Evolutionary conservation across 2,797 vertebrate genomes (phyloP).

Genomic region (Protosalanx chinensis): DNA sequence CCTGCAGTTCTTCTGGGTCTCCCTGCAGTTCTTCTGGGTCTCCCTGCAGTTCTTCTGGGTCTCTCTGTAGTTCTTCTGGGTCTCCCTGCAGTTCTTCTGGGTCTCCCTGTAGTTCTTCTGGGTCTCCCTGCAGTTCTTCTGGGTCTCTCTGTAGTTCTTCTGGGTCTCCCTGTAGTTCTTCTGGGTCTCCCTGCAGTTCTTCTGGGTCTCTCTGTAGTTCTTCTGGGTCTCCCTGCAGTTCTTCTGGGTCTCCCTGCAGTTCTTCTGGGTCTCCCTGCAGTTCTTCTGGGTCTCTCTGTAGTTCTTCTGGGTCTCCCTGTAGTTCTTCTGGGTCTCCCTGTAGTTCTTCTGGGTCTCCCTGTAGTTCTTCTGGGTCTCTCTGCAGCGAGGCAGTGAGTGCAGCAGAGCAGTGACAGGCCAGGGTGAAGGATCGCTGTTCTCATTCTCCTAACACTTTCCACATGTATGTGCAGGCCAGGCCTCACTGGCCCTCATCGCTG

Average conservation of each 20-base stretch:
- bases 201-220: background rate
- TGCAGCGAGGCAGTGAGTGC: background rate
- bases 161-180: background rate
- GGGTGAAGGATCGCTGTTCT: slow-evolving; percentile 1
- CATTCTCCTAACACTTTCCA: slow-evolving; percentile 5
- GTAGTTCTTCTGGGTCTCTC: background rate
- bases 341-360: no score
- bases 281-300: background rate
- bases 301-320: background rate
- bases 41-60: background rate
- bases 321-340: no score
- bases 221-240: background rate
- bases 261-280: no score
- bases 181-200: background rate
- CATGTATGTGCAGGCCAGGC: background rate
- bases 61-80: no score
- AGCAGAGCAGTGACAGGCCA: background rate
- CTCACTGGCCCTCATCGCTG: background rate
- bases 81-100: background rate
- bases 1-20: no score
- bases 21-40: background rate
- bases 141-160: background rate
- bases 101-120: background rate
- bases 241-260: background rate
- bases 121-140: background rate